A percentile compares a stretch with the other conserved stretches of the same genome.
Conservation (phyloP, 2,888 invertebrate genomes). For the Leptinotarsa rubiginosa region DNA sequence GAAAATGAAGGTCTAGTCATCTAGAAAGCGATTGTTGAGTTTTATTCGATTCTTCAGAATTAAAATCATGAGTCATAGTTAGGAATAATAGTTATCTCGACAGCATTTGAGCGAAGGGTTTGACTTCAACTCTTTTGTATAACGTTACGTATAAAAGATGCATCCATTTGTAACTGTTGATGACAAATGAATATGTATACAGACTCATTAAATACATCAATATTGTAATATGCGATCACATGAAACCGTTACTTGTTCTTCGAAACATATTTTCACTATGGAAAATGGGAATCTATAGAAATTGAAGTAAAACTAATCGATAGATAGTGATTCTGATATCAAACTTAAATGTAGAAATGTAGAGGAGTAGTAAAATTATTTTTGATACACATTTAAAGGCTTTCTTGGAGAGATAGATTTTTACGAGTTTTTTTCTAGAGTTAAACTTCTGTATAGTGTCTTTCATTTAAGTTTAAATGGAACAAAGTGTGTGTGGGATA, state of each 20-base stretch:
- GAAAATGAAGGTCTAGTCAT: not conserved
- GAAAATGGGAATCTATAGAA: too few species aligned
- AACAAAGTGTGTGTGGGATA: too few species aligned
- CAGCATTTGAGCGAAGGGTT: not conserved
- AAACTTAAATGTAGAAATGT: too few species aligned
- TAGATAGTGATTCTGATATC: too few species aligned
- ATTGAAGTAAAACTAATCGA: too few species aligned
- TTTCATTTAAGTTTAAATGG: too few species aligned
- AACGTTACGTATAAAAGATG: not conserved
- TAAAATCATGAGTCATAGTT: constrained; percentile 14
- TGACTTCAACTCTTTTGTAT: not conserved
- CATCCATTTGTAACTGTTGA: not conserved
- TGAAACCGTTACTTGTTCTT: not conserved
- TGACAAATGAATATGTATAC: not conserved
- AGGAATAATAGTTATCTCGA: not conserved
- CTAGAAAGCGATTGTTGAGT: constrained; percentile 3
- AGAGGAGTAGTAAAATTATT: too few species aligned
- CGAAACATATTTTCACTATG: too few species aligned
- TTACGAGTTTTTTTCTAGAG: too few species aligned
- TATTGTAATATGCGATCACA: not conserved
- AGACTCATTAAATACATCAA: not conserved
- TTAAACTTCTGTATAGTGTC: too few species aligned
- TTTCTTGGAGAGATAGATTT: too few species aligned
- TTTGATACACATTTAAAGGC: too few species aligned
- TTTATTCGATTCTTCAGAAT: not conserved